phyloP scores from a whole-genome alignment of 2,888 invertebrate genomes.

The Atherix ibis region DNA sequence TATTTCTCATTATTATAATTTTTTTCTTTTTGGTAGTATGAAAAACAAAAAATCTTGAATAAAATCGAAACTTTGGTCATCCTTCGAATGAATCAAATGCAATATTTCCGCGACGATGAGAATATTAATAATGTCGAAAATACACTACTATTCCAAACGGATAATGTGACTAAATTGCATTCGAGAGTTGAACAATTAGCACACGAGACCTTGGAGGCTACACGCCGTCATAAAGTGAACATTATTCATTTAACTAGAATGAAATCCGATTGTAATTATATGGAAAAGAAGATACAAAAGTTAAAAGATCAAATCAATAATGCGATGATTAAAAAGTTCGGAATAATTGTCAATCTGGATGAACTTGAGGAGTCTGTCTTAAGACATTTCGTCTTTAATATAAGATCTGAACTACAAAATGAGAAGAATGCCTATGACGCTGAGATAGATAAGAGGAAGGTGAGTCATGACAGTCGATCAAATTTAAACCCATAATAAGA shows the following conservation, averaged over 20 bases:
- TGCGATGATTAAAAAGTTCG: conserved; percentile 41
- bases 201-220: conserved; percentile 46
- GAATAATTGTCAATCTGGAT: conserved; percentile 36
- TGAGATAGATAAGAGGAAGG: conserved; percentile 31
- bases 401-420: conserved; percentile 35
- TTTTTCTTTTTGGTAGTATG: too few relatives aligned
- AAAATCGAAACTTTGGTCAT: conserved; percentile 55
- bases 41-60: conserved; percentile 63
- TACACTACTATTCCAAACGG: conserved; percentile 48
- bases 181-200: conserved; percentile 46
- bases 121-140: conserved; percentile 32
- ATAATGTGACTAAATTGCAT: conserved; percentile 40
- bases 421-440: conserved; percentile 32
- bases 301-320: conserved; percentile 38
- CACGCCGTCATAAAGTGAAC: conserved; percentile 47
- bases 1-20: too few relatives aligned
- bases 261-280: conserved; percentile 50
- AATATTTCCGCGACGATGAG: conserved; percentile 36
- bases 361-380: conserved; percentile 41
- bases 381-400: conserved; percentile 37
- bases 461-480: conserved; percentile 12
- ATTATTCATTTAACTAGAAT: conserved; percentile 52
- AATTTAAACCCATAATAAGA: not conserved
- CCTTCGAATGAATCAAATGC: conserved; percentile 52
- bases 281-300: conserved; percentile 41